Conservation (phyloP, 2,113 vertebrate species). For the Heterotilapia buettikoferi region DNA sequence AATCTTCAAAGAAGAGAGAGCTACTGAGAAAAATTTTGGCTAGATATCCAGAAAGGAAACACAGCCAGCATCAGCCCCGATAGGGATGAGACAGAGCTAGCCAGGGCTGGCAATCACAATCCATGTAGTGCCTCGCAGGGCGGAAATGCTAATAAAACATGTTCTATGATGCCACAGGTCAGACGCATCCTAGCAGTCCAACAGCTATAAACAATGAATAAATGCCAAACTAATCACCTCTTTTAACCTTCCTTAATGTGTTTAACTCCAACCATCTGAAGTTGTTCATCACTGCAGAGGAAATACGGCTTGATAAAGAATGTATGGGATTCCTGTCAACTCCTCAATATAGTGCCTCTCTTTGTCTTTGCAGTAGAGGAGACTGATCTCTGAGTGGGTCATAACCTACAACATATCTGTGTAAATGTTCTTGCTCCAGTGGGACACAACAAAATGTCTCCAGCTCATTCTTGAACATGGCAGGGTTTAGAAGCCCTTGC, state of each 20-base stretch:
- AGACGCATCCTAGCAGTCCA: conserved; percentile 29
- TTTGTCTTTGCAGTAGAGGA: conserved; percentile 28
- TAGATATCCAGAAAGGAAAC: conserved; percentile 36
- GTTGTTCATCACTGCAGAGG: conserved; percentile 10
- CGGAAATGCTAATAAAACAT: conserved; percentile 51
- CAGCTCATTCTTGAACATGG: conserved; percentile 58
- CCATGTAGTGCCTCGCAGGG: conserved; percentile 14
- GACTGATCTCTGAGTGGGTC: conserved; percentile 25
- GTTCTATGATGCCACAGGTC: conserved; percentile 64
- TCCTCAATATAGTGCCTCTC: background rate
- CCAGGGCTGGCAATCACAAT: conserved; percentile 39
- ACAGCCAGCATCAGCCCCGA: conserved; percentile 59
- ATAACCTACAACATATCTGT: background rate
- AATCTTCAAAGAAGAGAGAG: conserved; percentile 23
- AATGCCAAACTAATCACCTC: conserved; percentile 36
- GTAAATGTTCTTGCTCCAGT: background rate
- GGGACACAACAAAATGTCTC: conserved; percentile 36
- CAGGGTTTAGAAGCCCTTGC: conserved; percentile 5
- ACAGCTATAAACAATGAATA: conserved; percentile 46
- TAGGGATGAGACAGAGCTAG: conserved; percentile 24
- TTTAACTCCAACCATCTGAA: conserved; percentile 16
- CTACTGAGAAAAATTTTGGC: conserved; percentile 40
- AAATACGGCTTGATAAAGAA: conserved; percentile 20
- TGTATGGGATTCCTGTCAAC: conserved; percentile 44
- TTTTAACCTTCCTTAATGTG: conserved; percentile 2